Percentiles rank a stretch among this genome's conserved stretches.
These are phyloP conservation scores for Phrynosoma blainvillii DNA, from an alignment of 2,113 vertebrate genomes.

Conservation along the genomic window DNA sequence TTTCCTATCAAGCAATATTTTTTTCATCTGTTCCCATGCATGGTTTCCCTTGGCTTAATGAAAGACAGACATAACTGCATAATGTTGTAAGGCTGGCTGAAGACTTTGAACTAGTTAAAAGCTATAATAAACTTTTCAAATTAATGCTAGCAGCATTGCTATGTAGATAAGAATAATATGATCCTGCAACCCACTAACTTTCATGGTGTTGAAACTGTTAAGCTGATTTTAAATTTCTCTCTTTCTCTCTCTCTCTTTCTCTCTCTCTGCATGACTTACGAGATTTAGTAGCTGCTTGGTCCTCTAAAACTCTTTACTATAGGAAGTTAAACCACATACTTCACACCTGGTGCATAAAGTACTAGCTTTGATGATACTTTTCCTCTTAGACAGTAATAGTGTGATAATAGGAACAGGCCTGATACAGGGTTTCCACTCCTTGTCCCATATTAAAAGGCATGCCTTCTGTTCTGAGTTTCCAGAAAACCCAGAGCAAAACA, in stretches of 20 bases:
- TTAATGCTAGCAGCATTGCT: neutral
- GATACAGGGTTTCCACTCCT: neutral
- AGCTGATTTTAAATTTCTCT: no score
- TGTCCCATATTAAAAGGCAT: no score
- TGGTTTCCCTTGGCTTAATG: constrained; percentile 54
- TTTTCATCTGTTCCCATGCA: constrained; percentile 59
- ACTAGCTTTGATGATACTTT: neutral
- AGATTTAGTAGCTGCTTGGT: neutral
- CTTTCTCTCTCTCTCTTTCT: no score
- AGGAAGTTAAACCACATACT: neutral
- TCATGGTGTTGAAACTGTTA: neutral
- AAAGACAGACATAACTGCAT: constrained; percentile 47
- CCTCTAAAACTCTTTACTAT: neutral
- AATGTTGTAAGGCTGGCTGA: no score
- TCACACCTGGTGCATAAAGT: neutral
- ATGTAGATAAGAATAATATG: no score
- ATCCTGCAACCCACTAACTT: neutral
- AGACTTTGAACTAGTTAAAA: no score
- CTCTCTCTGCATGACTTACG: no score
- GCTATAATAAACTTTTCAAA: neutral
- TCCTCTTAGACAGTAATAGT: no score
- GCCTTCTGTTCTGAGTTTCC: no score
- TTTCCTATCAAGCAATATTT: constrained; percentile 68
- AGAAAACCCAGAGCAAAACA: no score
- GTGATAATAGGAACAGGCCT: no score